Evolutionary conservation across 2,888 invertebrate genomes (phyloP), one percentile per base, ranked within the genome.

Genomic region (Drosophila colorata): DNA sequence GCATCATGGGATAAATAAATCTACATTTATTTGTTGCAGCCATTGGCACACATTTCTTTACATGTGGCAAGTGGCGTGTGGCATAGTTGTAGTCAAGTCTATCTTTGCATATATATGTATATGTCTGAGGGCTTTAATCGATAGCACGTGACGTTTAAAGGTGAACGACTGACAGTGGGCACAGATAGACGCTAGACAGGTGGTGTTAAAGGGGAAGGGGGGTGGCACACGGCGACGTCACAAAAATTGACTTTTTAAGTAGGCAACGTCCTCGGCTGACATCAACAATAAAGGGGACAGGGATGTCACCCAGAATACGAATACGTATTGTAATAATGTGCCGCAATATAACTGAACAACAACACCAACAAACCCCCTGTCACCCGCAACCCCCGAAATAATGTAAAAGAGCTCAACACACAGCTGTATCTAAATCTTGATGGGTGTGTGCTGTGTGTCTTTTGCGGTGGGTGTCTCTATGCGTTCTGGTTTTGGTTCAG

Each of bases 61-160:
- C 74, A 80, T 68, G 38, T 85, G 80, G 63, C 78, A 53, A 43
- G 41, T 47, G 49, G 9, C 59, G 49, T 51, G 44, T 11, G 52
- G 4, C 59, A 69, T 40, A 58, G 53, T 48, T 56, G 37, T 57
- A 35, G 53, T 20, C 56, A 57, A 40, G 40, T 20, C 53, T 13
- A 18, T 56, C 43, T 57, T 14, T 49, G 11, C 43, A 5, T 44
- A 18, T 33, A 23, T 53, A 20, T 59, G 56, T 43, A 41, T 40
- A 37, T 63, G 37, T 38, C 8, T 59, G 52, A 64, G 64, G 68
- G 51, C 58, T 55, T 51, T 88, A 90, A 90, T 90, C 90, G 84
- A 90, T 90, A 86, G 74, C 90, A 90, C 90, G 90, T 90, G 90
- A 90, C 79, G 83, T 63, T 87, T 80, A 80, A 90, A 90, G 90